Base-by-base conservation (phyloP, 2,113 vertebrate species). In the Phocoena phocoena region DNA sequence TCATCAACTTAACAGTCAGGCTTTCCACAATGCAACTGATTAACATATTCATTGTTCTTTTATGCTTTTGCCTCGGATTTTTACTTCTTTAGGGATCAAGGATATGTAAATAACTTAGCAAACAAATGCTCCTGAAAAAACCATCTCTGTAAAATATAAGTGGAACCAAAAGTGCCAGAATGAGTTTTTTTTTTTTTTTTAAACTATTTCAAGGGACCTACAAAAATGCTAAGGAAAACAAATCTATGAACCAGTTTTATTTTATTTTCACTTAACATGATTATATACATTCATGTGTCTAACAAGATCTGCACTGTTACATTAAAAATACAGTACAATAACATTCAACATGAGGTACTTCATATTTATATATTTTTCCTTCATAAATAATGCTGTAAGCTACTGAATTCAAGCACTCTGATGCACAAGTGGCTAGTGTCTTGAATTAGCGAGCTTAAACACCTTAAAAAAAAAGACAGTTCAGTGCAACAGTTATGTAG, bases 241-340 rank as follows among this genome's bases (percentile, higher is more conserved):
- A 95, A 79, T 96, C 96, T 98, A 98, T 98, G 98, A 98, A 98
- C 83, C 93, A 97, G 86, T 98, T 99, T 98, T 98, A 98, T 98
- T 99, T 99, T 99, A 99, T 99, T 99, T 97, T 96, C 90, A 97
- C 98, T 98, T 98, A 98, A 98, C 1, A 88, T 44, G 98, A 99
- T 98, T 99, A 99, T 98, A 99, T 99, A 99, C 99, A 99, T 99
- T 99, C 99, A 98, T 99, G 97, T 99, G 99, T 99, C 99, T 99
- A 98, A 98, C 98, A 98, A 98, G 98, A 99, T 99, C 99, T 99
- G 99, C 98, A 99, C 99, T 99, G 99, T 99, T 99, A 99, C 98
- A 99, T 98, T 98, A 98, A 98, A 99, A 98, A 99, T 99, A 99
- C 99, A 99, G 99, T 99, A 99, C 99, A 99, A 98, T 98, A 99